phyloP scores from a whole-genome alignment of 2,888 invertebrate genomes.

The Encarsia formosa region DNA sequence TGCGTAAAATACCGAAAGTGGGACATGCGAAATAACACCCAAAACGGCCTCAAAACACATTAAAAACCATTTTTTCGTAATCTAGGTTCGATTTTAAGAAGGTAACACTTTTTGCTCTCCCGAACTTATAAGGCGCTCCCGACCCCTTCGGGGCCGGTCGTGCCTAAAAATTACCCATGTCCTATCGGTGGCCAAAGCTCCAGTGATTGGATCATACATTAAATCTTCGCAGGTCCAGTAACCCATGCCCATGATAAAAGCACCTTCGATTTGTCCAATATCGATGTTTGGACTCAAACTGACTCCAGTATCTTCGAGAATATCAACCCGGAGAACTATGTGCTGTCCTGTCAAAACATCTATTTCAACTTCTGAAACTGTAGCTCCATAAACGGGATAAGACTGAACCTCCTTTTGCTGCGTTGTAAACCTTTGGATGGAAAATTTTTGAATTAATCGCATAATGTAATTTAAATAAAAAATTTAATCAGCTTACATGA shows the following conservation, averaged over 20 bases:
- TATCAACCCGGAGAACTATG: constrained; percentile 63
- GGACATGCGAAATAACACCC: too few relatives aligned
- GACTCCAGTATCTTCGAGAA: constrained; percentile 70
- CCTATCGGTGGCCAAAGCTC: constrained; percentile 66
- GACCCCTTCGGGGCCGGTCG: too few relatives aligned
- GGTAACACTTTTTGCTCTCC: too few relatives aligned
- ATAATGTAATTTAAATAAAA: background rate
- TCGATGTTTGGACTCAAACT: constrained; percentile 71
- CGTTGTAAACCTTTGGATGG: background rate
- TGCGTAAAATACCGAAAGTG: too few relatives aligned
- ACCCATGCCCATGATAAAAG: constrained; percentile 73
- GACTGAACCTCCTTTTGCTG: constrained; percentile 10
- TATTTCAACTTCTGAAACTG: constrained; percentile 68
- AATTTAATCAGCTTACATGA: background rate
- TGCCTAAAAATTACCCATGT: constrained; percentile 68
- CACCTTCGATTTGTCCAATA: constrained; percentile 74
- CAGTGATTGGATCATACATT: constrained; percentile 61
- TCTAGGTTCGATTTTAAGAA: too few relatives aligned
- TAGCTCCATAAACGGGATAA: constrained; percentile 64
- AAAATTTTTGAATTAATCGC: background rate
- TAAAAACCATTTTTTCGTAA: too few relatives aligned
- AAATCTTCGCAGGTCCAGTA: constrained; percentile 73
- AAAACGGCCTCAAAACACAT: too few relatives aligned
- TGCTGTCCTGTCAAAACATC: constrained; percentile 77
- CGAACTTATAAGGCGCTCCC: too few relatives aligned